Evolutionary conservation across 2,797 vertebrate species (phyloP), one percentile per base, ranked within the genome.

Genomic region (Poeciliopsis infans): DNA sequence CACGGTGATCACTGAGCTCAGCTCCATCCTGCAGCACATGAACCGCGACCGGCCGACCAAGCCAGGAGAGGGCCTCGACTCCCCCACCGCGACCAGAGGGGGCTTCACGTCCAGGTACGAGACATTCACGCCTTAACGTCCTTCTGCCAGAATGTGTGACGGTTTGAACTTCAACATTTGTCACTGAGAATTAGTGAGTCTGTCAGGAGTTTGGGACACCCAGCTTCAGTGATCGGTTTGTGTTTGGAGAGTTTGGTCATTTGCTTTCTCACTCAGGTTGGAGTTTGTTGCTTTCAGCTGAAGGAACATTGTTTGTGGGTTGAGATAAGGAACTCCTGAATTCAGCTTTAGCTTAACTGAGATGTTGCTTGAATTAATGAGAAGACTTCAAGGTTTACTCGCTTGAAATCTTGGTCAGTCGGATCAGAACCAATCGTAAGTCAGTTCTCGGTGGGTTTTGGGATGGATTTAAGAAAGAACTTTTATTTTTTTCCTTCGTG

Each of bases 21-120:
- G 98, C 95, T 99, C 98, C 77, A 98, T 99, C 88, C 95, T 99
- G 76, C 98, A 98, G 93, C 97, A 99, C 81, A 99, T 99, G 96
- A 99, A 97, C 94, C 96, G 97, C 85, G 97, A 98, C 85, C 96
- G 97, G 90, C 95, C 96, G 1, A 90, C 96, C 86, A 98, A 97
- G 93, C 95, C 96, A 0, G 97, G 96, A 84, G 97, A 97, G 57
- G 96, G 95, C 75, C 91, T 97, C 16, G 97, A 98, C 90, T 96
- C 96, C 6, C 96, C 97, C 0, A 95, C 95, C 0, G 97, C 96
- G 86, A 95, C 93, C 86, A 96, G 97, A 94, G 95, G 95, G 45
- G 93, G 93, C 94, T 97, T 97, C 49, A 94, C 96, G 93, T 94
- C 96, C 93, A 99, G 97, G 98, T 99, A 97, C 91, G 82, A 97